Conservation (phyloP, 1,140 invertebrate species). For the Frieseomelitta varia region DNA sequence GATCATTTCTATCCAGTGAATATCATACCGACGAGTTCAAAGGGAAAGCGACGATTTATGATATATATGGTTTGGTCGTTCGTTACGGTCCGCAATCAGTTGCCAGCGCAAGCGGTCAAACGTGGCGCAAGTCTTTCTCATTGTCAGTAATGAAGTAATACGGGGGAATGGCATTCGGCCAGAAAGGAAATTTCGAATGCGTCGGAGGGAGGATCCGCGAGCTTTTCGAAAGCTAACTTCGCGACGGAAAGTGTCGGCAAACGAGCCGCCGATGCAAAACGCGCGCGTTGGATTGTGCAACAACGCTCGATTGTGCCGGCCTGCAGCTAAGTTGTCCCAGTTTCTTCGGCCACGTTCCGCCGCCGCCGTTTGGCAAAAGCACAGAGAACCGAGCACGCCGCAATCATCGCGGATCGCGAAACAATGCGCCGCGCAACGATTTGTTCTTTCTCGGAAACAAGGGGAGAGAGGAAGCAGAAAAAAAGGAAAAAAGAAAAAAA, state of each 20-base stretch:
- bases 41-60: too few species aligned
- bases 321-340: constrained; percentile 15
- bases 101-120: too few species aligned
- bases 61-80: too few species aligned
- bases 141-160: too few species aligned
- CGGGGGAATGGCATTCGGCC: too few species aligned
- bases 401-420: not conserved
- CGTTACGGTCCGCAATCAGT: too few species aligned
- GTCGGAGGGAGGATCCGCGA: too few species aligned
- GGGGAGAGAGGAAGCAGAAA: not conserved
- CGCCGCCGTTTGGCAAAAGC: constrained; percentile 10
- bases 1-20: too few species aligned
- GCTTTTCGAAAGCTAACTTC: not conserved
- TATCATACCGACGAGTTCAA: too few species aligned
- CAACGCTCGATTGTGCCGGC: not conserved
- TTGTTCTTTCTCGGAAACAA: not conserved
- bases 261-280: not conserved
- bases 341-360: constrained; percentile 1
- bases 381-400: not conserved
- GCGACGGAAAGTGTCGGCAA: not conserved
- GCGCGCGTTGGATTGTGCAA: constrained; percentile 12
- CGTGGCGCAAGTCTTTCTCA: too few species aligned
- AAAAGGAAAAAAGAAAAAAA: too few species aligned
- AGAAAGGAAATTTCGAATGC: too few species aligned
- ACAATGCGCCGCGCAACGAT: constrained; percentile 6